These are phyloP conservation scores for Antechinus stuartii DNA, from an alignment of 2,113 vertebrate genomes.

Conservation along the genomic window DNA sequence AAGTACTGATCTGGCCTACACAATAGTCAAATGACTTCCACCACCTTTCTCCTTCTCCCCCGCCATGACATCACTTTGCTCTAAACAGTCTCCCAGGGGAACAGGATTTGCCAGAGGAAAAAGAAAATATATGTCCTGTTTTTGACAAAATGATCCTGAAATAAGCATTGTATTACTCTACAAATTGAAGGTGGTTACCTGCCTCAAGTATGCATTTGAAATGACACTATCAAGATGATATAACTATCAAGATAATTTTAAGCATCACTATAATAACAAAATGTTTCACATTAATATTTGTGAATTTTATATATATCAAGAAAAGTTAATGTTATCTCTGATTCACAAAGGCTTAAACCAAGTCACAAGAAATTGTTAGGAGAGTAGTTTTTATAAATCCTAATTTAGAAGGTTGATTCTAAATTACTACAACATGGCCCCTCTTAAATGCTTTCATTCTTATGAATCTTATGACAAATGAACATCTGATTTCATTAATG, in stretches of 20 bases:
- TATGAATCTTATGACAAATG: neutral
- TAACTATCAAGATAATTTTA: neutral
- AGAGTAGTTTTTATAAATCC: neutral
- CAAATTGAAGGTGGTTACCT: neutral
- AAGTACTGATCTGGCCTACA: slow-evolving; percentile 19
- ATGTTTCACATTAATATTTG: neutral
- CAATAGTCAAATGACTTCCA: slow-evolving; percentile 58
- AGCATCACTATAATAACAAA: neutral
- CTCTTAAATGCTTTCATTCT: neutral
- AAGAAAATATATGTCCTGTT: slow-evolving; percentile 8
- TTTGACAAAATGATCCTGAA: slow-evolving; percentile 14
- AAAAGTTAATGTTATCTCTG: neutral
- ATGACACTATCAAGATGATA: neutral
- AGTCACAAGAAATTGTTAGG: neutral
- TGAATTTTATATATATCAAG: neutral
- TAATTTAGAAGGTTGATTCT: slow-evolving; percentile 3
- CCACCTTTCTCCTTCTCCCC: slow-evolving; percentile 27
- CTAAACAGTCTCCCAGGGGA: neutral
- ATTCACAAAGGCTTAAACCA: neutral
- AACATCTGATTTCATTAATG: neutral
- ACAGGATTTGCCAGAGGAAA: slow-evolving; percentile 18
- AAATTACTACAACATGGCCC: neutral
- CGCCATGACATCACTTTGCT: slow-evolving; percentile 44
- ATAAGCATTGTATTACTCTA: neutral
- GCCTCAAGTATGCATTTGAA: neutral